Evolutionary conservation across 2,113 vertebrate species (phyloP).

Genomic region (Antechinus flavipes): DNA sequence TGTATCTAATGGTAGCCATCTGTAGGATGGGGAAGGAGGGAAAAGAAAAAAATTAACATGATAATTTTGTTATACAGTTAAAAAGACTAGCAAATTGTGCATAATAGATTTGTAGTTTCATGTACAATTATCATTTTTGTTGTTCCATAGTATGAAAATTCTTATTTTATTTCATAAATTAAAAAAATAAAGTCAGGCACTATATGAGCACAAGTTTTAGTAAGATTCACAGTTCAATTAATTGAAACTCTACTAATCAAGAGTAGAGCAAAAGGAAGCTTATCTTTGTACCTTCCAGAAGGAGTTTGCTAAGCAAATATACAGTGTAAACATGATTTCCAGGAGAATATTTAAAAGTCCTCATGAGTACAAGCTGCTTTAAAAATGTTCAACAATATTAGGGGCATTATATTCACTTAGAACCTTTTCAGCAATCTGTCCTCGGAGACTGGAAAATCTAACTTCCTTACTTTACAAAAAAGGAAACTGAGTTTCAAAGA

Average conservation of each 20-base stretch:
- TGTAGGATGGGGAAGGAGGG: fast-evolving
- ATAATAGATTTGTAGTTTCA: background rate
- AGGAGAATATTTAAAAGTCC: background rate
- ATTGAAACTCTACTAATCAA: background rate
- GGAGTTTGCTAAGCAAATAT: background rate
- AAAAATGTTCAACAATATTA: background rate
- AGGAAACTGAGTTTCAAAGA: slow-evolving; percentile 40
- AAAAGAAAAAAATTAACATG: background rate
- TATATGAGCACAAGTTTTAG: background rate
- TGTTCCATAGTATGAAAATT: background rate
- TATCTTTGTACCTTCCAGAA: background rate
- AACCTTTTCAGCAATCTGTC: background rate
- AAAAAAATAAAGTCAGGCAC: background rate
- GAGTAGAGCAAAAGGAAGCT: background rate
- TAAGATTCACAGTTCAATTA: background rate
- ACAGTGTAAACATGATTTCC: background rate
- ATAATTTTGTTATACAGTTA: background rate
- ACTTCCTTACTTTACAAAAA: background rate
- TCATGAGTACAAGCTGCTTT: background rate
- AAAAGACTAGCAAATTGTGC: background rate
- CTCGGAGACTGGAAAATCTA: background rate
- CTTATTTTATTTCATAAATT: background rate
- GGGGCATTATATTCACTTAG: background rate
- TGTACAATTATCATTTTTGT: background rate
- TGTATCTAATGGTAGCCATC: background rate